Evolutionary conservation across 1,140 invertebrate genomes (phyloP).

Genomic region (Aphis craccivora): DNA sequence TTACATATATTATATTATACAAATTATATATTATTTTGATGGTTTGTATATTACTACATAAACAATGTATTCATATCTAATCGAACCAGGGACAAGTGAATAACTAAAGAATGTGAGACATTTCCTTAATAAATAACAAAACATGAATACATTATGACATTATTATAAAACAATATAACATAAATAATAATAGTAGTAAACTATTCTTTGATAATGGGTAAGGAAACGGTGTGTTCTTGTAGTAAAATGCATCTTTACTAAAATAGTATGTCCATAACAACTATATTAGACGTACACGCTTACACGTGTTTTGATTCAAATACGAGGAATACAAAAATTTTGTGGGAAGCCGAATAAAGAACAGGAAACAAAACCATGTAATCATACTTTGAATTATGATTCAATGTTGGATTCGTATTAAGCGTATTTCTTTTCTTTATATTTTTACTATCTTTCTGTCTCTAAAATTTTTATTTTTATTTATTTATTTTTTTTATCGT

Average conservation of each 20-base stretch:
- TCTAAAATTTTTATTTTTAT: neutral
- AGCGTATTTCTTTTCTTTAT: neutral
- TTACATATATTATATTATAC: neutral
- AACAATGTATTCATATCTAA: neutral
- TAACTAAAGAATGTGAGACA: neutral
- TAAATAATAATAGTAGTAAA: constrained; percentile 5
- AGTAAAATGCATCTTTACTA: neutral
- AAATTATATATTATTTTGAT: neutral
- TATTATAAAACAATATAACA: constrained; percentile 15
- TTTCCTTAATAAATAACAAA: neutral
- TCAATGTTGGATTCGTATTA: neutral
- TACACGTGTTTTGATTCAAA: neutral
- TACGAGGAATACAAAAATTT: neutral
- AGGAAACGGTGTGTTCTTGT: neutral
- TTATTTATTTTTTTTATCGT: neutral
- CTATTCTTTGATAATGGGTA: neutral
- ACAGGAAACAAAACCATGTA: neutral
- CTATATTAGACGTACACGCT: neutral
- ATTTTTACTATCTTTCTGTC: neutral
- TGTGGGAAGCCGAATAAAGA: neutral
- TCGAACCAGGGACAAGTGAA: neutral
- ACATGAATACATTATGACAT: neutral
- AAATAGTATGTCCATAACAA: neutral
- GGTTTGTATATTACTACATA: neutral
- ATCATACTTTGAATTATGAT: constrained; percentile 34